Conservation (phyloP, 1,140 invertebrate species). For the Cataglyphis hispanica region DNA sequence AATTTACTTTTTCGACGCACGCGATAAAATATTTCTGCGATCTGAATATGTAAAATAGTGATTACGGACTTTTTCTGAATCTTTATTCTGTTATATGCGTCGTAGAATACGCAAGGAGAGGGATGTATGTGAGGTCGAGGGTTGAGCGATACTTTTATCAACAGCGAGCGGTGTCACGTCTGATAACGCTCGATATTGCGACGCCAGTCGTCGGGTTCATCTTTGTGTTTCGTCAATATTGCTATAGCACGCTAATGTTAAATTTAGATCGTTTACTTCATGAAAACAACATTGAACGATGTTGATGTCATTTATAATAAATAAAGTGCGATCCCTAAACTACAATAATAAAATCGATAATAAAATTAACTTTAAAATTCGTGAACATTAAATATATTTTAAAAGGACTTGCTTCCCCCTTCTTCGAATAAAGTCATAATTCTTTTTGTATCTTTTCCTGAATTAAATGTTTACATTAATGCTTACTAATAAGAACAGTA, state of each 20-base stretch:
- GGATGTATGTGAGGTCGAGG: background rate
- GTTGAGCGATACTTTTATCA: conserved; percentile 23
- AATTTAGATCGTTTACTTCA: conserved; percentile 19
- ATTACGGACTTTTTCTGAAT: background rate
- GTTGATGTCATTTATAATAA: background rate
- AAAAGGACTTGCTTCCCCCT: background rate
- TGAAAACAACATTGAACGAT: background rate
- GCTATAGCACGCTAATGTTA: background rate
- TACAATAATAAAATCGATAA: background rate
- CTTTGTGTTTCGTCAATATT: background rate
- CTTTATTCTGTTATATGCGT: background rate
- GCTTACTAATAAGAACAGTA: background rate
- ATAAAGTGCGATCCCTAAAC: no score
- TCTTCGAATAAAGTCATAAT: background rate
- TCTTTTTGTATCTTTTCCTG: background rate
- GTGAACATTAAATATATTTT: background rate
- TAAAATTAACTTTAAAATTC: background rate
- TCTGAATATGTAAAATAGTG: background rate
- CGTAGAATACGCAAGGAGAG: background rate
- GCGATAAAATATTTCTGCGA: background rate
- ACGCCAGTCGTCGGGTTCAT: conserved; percentile 24
- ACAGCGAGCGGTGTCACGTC: background rate
- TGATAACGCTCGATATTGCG: conserved; percentile 45
- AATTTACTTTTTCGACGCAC: background rate
- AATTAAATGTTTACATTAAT: background rate